Evolutionary conservation across 2,113 vertebrate species (phyloP).

Genomic region (Porphyrio hochstetteri): DNA sequence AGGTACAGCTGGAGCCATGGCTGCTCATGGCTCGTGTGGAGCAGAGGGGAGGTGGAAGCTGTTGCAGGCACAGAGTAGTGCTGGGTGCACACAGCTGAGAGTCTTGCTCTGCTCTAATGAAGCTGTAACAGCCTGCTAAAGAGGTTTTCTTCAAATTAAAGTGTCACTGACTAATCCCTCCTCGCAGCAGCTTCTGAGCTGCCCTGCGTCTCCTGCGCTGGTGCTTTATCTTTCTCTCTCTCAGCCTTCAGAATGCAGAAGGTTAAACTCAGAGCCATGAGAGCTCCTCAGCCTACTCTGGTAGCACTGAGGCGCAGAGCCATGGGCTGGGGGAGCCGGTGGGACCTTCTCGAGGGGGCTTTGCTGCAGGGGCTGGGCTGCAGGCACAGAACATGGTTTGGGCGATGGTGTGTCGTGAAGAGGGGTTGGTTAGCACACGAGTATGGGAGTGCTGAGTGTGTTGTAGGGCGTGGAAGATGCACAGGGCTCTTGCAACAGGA

Average conservation of each 20-base stretch:
- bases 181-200: background rate
- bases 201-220: background rate
- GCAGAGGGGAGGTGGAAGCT: background rate
- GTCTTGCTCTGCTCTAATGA: background rate
- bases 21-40: background rate
- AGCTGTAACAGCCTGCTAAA: background rate
- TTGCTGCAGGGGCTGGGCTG: background rate
- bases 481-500: background rate
- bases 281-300: background rate
- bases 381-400: accelerated
- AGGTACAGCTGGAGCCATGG: background rate
- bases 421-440: background rate
- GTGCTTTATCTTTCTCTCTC: background rate
- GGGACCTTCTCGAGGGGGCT: background rate
- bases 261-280: background rate
- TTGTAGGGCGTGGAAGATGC: background rate
- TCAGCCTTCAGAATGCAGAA: background rate
- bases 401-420: accelerated
- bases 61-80: no score
- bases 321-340: accelerated
- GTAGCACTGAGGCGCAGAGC: background rate
- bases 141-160: background rate
- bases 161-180: background rate
- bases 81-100: background rate
- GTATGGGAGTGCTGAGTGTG: accelerated